Base-by-base conservation (phyloP, 2,113 vertebrate genomes). In the Pelobates fuscus region DNA sequence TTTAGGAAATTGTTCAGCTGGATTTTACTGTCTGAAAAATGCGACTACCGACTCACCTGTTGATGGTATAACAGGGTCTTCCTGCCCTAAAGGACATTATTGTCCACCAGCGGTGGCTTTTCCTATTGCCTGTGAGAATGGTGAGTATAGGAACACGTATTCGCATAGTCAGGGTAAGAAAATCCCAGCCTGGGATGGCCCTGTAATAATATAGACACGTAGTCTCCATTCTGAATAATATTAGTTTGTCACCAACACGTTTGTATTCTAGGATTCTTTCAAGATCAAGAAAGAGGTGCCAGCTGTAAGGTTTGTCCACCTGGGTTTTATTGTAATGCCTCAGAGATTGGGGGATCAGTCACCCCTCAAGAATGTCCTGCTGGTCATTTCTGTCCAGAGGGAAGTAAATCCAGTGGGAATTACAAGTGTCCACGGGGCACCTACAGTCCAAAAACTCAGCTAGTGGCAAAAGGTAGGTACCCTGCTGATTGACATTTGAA, bases 301-400 rank as follows among this genome's bases (percentile, higher is more conserved):
- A 80, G 83, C 30, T 93, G 92, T 80, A 82, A 84, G 76, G 78
- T 82, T 20, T 93, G 92, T 70, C 91, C 90, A 46, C 72, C 85
- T 29, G 90, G 91, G 24, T 91, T 86, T 63, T 84, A 88, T 70
- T 93, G 92, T 61, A 80, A 80, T 41, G 21, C 79, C 43, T 32
- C 82, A 78, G 75, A 83, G 70, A 54, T 72, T 21, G 54, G 61
- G 3, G 88, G 87, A 52, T 67, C 82, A 27, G 72, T 80, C 49
- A 77, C 17, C 67, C 92, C 92, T 63, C 66, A 84, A 64, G 85
- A 86, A 30, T 94, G 94, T 4, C 91, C 90, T 0, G 75, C 89
- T 55, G 93, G 93, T 23, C 92, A 78, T 77, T 92, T 91, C 78
- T 95, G 93, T 67, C 89, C 91, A 11, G 71, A 80, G 52, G 89